Evolutionary conservation across 1,140 invertebrate genomes (phyloP), one percentile per base, ranked within the genome.

Genomic region (Ectropis grisescens): DNA sequence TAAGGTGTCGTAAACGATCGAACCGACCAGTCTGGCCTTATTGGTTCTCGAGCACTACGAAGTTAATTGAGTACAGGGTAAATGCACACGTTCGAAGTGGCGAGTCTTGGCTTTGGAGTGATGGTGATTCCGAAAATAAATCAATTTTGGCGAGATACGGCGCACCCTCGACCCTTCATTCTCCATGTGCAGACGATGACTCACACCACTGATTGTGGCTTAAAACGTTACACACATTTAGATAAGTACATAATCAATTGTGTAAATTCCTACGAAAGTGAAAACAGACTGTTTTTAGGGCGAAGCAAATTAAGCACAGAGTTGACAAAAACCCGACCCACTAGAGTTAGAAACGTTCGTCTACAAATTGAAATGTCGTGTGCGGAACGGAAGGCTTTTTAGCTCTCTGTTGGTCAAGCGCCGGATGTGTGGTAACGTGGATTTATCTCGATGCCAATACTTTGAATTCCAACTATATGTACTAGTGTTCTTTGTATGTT

Each of bases 331-430:
- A 67, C 47, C 45, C 24, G 41, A 33, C 28, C 30, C 34, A 43
- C 33, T n/a, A n/a, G n/a, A n/a, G n/a, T n/a, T 43, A 15, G 16
- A 32, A 51, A 48, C 41, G 47, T 37, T 52, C 28, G 41, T 40
- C 37, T 41, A 30, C 45, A 67, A 75, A 78, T 72, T 65, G 58
- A 62, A 72, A 58, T 62, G n/a, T n/a, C n/a, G 54, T 71, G 56
- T 68, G 68, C 59, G 65, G 54, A 69, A 69, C 71, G 67, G 59
- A 74, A 71, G 62, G 55, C 56, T n/a, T 57, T 71, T 65, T 59
- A 53, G 43, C 58, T 37, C 53, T 60, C 43, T 58, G 50, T 64
- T 65, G 68, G 62, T 54, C 60, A 51, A 72, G 58, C 47, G 41
- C 47, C 66, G 72, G 69, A 71, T 60, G 37, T 74, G 57, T 58